Evolutionary conservation across 1,140 invertebrate genomes (phyloP).

Genomic region (Acromyrmex heyeri): DNA sequence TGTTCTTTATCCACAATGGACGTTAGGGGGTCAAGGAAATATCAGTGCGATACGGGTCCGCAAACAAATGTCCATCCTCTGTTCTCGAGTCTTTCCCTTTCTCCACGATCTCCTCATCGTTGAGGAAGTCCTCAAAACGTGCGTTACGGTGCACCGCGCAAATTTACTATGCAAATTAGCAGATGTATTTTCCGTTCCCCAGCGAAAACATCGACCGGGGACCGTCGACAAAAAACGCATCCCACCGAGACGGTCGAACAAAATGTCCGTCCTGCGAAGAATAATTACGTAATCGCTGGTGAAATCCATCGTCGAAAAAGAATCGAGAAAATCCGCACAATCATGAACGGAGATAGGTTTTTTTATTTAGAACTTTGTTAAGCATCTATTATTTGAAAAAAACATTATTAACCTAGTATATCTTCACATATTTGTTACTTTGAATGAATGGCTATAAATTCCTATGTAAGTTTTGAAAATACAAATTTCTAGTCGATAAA

Average conservation of each 20-base stretch:
- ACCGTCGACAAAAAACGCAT: constrained; percentile 68
- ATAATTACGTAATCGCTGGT: constrained; percentile 76
- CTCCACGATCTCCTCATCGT: constrained; percentile 11
- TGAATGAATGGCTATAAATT: background rate
- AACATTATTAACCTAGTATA: background rate
- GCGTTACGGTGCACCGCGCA: constrained; percentile 71
- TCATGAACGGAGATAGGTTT: background rate
- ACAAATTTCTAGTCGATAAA: background rate
- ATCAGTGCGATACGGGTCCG: constrained; percentile 26
- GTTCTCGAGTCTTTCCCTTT: background rate
- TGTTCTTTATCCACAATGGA: background rate
- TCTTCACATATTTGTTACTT: background rate
- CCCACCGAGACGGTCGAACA: constrained; percentile 58
- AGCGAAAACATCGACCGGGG: constrained; percentile 68
- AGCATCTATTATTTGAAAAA: constrained; percentile 5
- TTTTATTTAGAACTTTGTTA: constrained; percentile 49
- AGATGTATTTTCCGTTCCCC: constrained; percentile 71
- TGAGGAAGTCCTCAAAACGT: constrained; percentile 63
- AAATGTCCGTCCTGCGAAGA: constrained; percentile 72
- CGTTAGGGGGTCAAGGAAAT: constrained; percentile 40
- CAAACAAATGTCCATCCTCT: constrained; percentile 60
- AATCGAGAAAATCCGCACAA: constrained; percentile 4
- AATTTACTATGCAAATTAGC: constrained; percentile 78
- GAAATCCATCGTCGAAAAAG: constrained; percentile 45
- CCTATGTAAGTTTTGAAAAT: background rate